Conservation (phyloP, 2,113 vertebrate species). For the Pseudonaja textilis region DNA sequence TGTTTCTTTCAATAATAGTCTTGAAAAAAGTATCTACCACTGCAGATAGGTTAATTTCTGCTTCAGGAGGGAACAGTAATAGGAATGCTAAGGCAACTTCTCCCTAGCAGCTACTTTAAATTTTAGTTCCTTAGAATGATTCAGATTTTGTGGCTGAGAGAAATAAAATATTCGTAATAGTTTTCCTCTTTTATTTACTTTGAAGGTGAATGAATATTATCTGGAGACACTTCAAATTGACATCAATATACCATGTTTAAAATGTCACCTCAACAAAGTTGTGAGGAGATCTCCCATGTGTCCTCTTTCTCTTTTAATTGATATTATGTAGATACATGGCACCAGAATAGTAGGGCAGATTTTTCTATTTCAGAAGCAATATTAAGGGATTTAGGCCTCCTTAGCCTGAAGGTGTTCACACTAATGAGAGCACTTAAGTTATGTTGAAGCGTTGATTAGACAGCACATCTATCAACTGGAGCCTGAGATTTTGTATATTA, state of each 20-base stretch:
- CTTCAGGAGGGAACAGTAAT: background rate
- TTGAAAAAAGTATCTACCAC: constrained; percentile 30
- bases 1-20: constrained; percentile 31
- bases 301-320: constrained; percentile 50
- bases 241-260: constrained; percentile 60
- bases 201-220: constrained; percentile 62
- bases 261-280: constrained; percentile 66
- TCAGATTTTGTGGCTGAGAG: constrained; percentile 56
- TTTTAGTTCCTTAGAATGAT: constrained; percentile 28
- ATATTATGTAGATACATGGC: constrained; percentile 68
- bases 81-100: constrained; percentile 27
- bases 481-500: constrained; percentile 73
- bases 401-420: constrained; percentile 78
- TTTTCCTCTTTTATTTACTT: constrained; percentile 51
- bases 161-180: constrained; percentile 40
- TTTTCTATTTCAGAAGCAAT: constrained; percentile 74
- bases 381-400: constrained; percentile 79
- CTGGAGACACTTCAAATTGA: constrained; percentile 57
- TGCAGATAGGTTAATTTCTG: constrained; percentile 43
- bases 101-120: background rate
- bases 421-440: constrained; percentile 84
- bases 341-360: constrained; percentile 59
- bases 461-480: constrained; percentile 78
- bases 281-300: constrained; percentile 49
- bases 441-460: constrained; percentile 75